A percentile compares a stretch with the other conserved stretches of the same genome.
phyloP scores from a whole-genome alignment of 2,797 vertebrate species.

The Lates japonicus region DNA sequence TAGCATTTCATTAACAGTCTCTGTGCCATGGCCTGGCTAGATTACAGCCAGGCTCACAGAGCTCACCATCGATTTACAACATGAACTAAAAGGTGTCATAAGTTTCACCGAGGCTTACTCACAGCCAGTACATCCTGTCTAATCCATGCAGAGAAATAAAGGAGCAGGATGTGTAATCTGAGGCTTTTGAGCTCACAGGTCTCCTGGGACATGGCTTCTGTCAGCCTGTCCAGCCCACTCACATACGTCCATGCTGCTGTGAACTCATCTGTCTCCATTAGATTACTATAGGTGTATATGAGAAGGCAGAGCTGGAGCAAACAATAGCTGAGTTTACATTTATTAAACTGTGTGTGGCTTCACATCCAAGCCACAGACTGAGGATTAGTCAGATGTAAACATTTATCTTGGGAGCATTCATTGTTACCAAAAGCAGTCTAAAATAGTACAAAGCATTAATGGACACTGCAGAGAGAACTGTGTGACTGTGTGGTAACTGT shows the following conservation, averaged over 20 bases:
- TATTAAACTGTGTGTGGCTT: conserved; percentile 1
- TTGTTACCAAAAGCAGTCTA: background rate
- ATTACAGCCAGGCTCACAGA: conserved; percentile 27
- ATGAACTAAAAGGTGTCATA: conserved; percentile 44
- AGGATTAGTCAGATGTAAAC: conserved; percentile 15
- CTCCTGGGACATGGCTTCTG: conserved; percentile 27
- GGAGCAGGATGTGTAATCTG: conserved; percentile 41
- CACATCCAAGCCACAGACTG: background rate
- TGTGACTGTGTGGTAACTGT: background rate
- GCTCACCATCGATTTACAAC: conserved; percentile 19
- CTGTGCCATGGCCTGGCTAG: conserved; percentile 13
- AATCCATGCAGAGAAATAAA: conserved; percentile 34
- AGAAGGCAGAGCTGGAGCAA: conserved; percentile 13
- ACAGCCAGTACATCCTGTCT: conserved; percentile 6
- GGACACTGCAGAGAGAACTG: background rate
- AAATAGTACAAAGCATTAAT: conserved; percentile 2
- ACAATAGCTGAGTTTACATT: conserved; percentile 13
- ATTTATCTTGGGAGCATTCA: conserved; percentile 4
- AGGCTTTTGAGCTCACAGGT: conserved; percentile 21
- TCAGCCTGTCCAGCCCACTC: background rate
- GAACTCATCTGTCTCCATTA: conserved; percentile 44
- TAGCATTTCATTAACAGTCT: conserved; percentile 68
- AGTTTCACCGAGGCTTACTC: conserved; percentile 19
- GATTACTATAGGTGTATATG: conserved; percentile 9
- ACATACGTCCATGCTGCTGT: background rate